A percentile compares a stretch with the other conserved stretches of the same genome.
Evolutionary conservation across 2,888 invertebrate genomes (phyloP).

Genomic region (Hybos culiciformis): DNA sequence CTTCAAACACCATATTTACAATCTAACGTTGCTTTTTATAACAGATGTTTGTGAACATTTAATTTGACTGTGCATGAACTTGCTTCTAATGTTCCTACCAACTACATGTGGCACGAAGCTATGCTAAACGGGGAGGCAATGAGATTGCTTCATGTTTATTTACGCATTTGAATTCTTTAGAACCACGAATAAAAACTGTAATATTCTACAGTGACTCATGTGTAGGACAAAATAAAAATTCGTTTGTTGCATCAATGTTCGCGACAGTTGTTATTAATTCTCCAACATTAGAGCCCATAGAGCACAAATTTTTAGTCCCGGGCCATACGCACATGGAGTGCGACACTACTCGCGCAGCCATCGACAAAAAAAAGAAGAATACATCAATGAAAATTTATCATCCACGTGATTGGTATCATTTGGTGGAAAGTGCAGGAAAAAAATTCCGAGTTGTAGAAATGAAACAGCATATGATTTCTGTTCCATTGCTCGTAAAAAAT

Average conservation of each 20-base stretch:
- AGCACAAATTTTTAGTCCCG: neutral
- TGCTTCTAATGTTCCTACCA: neutral
- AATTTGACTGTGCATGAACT: constrained; percentile 5
- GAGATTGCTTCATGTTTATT: constrained; percentile 5
- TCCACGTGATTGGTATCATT: neutral
- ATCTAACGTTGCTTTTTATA: constrained; percentile 2
- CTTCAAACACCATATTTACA: constrained; percentile 3
- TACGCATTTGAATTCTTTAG: neutral
- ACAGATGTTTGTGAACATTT: constrained; percentile 2
- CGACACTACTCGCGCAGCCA: neutral
- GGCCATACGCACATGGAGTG: constrained; percentile 2
- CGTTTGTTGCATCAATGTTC: constrained; percentile 3
- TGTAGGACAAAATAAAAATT: constrained; percentile 5
- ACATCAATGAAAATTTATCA: neutral
- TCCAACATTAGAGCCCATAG: neutral
- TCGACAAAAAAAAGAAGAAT: constrained; percentile 1
- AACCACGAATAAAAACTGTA: neutral
- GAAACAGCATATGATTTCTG: too few relatives aligned
- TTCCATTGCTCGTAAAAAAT: too few relatives aligned
- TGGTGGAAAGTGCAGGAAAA: too few relatives aligned
- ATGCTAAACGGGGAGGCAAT: constrained; percentile 1
- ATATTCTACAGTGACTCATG: constrained; percentile 5
- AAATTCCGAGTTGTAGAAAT: too few relatives aligned
- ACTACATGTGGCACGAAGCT: constrained; percentile 5
- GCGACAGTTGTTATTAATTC: too few relatives aligned